Conservation (phyloP, 2,797 vertebrate genomes). For the Melanotaenia maccullochi region DNA sequence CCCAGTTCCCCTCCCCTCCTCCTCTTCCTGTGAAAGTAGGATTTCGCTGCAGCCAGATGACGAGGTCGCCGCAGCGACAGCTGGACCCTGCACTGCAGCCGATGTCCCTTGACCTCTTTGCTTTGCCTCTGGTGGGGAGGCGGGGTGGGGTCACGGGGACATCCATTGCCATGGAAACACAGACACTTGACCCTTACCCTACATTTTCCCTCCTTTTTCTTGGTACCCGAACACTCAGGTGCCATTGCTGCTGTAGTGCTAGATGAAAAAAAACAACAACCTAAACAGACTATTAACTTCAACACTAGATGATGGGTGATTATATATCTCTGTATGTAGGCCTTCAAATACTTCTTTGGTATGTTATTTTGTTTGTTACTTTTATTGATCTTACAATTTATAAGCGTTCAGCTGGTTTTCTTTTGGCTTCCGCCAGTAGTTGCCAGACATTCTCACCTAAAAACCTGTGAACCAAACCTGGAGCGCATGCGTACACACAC, state of each 20-base stretch:
- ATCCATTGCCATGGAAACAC: slow-evolving; percentile 75
- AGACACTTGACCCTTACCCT: slow-evolving; percentile 76
- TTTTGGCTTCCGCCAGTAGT: slow-evolving; percentile 59
- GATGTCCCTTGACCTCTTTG: slow-evolving; percentile 69
- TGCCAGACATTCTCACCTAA: slow-evolving; percentile 72
- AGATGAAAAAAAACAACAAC: slow-evolving; percentile 52
- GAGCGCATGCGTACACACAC: slow-evolving; percentile 59
- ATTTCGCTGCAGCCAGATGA: slow-evolving; percentile 61
- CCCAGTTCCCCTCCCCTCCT: slow-evolving; percentile 18
- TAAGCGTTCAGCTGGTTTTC: slow-evolving; percentile 66
- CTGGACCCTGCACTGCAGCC: slow-evolving; percentile 75
- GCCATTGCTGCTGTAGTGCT: slow-evolving; percentile 79
- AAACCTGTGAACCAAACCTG: slow-evolving; percentile 82
- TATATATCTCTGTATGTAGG: slow-evolving; percentile 73
- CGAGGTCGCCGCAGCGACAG: slow-evolving; percentile 71
- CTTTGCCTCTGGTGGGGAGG: slow-evolving; percentile 43
- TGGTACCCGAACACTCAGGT: slow-evolving; percentile 74
- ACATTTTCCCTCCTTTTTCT: slow-evolving; percentile 60
- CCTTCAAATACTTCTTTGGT: slow-evolving; percentile 63
- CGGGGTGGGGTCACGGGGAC: slow-evolving; percentile 56
- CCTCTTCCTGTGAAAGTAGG: slow-evolving; percentile 53
- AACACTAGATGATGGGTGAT: slow-evolving; percentile 57
- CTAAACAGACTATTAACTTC: slow-evolving; percentile 65
- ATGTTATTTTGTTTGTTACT: slow-evolving; percentile 61
- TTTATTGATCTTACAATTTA: slow-evolving; percentile 56